Evolutionary conservation across 2,113 vertebrate genomes (phyloP).

Genomic region (Poecilia latipinna): DNA sequence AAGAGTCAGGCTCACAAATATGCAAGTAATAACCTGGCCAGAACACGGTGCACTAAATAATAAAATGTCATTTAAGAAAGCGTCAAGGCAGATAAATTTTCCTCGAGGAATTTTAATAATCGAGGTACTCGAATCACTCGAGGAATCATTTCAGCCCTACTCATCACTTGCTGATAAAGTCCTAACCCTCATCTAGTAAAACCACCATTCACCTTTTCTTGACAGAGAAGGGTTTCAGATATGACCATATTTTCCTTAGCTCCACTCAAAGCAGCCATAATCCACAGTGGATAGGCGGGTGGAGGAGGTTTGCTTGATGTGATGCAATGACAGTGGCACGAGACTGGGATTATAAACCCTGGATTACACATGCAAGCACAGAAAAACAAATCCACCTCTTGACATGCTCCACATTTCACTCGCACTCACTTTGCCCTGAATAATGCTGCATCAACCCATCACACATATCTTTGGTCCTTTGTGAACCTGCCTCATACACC

Average conservation of each 20-base stretch:
- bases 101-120: too few species aligned
- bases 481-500: too few species aligned
- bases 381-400: constrained; percentile 23
- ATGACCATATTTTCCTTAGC: not conserved
- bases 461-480: too few species aligned
- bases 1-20: too few species aligned
- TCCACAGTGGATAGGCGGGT: constrained; percentile 17
- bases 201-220: too few species aligned
- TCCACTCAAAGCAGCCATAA: constrained; percentile 25
- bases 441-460: too few species aligned
- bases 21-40: too few species aligned
- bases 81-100: too few species aligned
- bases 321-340: constrained; percentile 21
- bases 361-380: constrained; percentile 49
- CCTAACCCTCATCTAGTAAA: fast-evolving
- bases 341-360: constrained; percentile 57
- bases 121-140: too few species aligned
- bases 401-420: constrained; percentile 11
- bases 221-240: not conserved
- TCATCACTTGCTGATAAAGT: not conserved
- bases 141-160: too few species aligned
- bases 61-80: too few species aligned
- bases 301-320: constrained; percentile 7
- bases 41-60: too few species aligned
- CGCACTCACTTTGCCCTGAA: not conserved